Conservation (phyloP, 2,888 invertebrate genomes). For the Isotomurus palustris region DNA sequence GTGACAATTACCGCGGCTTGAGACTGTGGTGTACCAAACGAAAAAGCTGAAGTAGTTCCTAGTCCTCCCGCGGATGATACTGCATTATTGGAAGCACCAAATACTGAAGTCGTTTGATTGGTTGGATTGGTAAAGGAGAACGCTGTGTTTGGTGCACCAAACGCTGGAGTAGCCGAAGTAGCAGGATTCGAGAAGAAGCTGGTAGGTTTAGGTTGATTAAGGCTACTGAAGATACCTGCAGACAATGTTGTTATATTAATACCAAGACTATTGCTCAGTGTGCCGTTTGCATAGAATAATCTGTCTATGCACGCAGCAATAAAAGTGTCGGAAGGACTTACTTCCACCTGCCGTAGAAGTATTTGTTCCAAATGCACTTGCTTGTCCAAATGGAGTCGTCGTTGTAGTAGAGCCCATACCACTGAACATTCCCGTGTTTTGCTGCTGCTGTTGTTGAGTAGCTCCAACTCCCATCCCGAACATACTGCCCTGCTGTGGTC, state of each 20-base stretch:
- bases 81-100: constrained; percentile 27
- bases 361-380: constrained; percentile 57
- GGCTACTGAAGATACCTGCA: constrained; percentile 30
- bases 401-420: constrained; percentile 43
- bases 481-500: constrained; percentile 54
- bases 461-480: constrained; percentile 57
- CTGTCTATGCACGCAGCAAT: no score
- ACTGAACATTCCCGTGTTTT: constrained; percentile 41
- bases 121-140: constrained; percentile 44
- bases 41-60: constrained; percentile 36
- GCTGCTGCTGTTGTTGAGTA: constrained; percentile 43
- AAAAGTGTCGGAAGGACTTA: neutral
- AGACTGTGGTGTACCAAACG: constrained; percentile 20
- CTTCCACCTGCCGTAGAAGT: constrained; percentile 49
- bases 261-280: no score
- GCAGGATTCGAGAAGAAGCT: constrained; percentile 42
- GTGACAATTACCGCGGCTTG: constrained; percentile 7
- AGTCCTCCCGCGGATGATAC: constrained; percentile 40
- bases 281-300: no score
- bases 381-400: constrained; percentile 51
- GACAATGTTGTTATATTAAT: no score
- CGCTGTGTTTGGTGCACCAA: constrained; percentile 21
- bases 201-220: constrained; percentile 41
- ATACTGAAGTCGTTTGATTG: constrained; percentile 37
- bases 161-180: constrained; percentile 41